A percentile compares a stretch with the other conserved stretches of the same genome.
These are phyloP conservation scores for Montipora efflorescens DNA, from an alignment of 64 coral and sea anemone species.

Conservation along the genomic window DNA sequence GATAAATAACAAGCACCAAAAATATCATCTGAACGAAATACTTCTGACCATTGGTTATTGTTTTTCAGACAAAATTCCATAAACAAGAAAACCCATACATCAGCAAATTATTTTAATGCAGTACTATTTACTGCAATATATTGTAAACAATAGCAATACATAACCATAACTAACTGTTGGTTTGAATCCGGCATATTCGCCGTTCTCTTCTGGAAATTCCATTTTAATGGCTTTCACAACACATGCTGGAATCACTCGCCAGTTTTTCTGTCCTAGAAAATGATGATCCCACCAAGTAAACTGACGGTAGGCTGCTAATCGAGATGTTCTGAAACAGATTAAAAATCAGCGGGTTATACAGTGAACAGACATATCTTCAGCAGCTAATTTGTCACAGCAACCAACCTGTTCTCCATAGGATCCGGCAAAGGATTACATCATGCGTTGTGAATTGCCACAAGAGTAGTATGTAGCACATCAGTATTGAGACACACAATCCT, in stretches of 20 bases:
- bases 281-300: not conserved
- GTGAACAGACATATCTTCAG: no score
- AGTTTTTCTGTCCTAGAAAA: not conserved
- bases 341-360: not conserved
- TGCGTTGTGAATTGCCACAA: slow-evolving; percentile 22
- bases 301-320: slow-evolving; percentile 26
- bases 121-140: no score
- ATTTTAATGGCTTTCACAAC: not conserved
- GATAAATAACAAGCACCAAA: no score
- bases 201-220: slow-evolving; percentile 32
- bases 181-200: slow-evolving; percentile 11
- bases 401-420: not conserved
- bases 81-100: no score
- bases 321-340: slow-evolving; percentile 36
- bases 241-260: not conserved
- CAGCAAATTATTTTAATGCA: no score
- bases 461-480: slow-evolving; percentile 27
- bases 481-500: slow-evolving; percentile 20
- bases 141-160: no score
- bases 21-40: no score
- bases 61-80: no score
- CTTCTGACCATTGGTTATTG: no score
- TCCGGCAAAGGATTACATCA: slow-evolving; percentile 5
- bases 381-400: no score
- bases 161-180: no score